Conservation (phyloP, 2,113 vertebrate genomes). For the Sarotherodon lohbergeri region DNA sequence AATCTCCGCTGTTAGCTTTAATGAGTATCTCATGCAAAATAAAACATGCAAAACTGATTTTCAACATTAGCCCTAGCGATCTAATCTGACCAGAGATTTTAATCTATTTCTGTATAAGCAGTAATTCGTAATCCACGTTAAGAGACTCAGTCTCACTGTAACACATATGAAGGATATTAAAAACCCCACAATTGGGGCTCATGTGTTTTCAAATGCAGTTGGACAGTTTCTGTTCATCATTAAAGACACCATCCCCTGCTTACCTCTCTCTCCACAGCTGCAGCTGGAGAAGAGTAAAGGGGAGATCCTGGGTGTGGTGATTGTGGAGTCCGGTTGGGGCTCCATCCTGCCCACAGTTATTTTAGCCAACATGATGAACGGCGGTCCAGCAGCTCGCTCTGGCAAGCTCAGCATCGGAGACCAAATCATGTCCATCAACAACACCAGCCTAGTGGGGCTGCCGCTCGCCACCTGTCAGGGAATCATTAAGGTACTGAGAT, state of each 20-base stretch:
- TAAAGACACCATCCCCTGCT: not conserved
- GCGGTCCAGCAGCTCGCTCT: constrained; percentile 90
- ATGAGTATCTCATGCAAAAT: not conserved
- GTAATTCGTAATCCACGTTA: not conserved
- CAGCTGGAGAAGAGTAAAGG: constrained; percentile 96
- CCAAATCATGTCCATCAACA: constrained; percentile 99
- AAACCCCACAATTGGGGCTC: not conserved
- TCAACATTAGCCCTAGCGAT: not conserved
- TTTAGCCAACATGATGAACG: constrained; percentile 98
- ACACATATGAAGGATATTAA: not conserved
- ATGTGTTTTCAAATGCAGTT: not conserved
- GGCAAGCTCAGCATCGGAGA: constrained; percentile 98
- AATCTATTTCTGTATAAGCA: not conserved
- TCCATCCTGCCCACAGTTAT: constrained; percentile 98
- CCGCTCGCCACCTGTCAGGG: constrained; percentile 97
- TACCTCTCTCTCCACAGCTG: constrained; percentile 70
- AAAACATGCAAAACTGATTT: not conserved
- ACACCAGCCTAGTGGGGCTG: constrained; percentile 95
- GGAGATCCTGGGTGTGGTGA: constrained; percentile 96
- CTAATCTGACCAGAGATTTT: not conserved
- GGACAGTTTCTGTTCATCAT: not conserved
- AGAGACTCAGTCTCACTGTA: not conserved
- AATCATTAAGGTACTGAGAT: constrained; percentile 71
- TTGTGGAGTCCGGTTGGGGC: constrained; percentile 98
- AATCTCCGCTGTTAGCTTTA: not conserved